A percentile compares a stretch with the other conserved stretches of the same genome.
phyloP scores from a whole-genome alignment of 2,888 invertebrate species.

The Eupelmus urozonus region DNA sequence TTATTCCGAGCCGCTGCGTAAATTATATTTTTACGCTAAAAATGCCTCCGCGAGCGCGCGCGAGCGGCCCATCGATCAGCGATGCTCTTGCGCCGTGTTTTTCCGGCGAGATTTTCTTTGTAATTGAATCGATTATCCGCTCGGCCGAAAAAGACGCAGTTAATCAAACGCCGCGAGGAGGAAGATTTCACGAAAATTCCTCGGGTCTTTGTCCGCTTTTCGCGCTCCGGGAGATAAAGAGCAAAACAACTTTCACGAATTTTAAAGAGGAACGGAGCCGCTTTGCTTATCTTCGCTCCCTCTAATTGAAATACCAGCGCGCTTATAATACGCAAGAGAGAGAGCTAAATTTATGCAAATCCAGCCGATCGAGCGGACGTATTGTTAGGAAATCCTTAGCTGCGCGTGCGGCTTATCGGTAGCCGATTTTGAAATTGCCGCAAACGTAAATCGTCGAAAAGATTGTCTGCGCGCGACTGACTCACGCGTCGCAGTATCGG shows the following conservation, averaged over 20 bases:
- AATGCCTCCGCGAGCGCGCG: neutral
- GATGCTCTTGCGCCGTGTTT: neutral
- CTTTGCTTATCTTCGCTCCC: too few species aligned
- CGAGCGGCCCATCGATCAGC: constrained; percentile 21
- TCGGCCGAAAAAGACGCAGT: neutral
- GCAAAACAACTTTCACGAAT: too few species aligned
- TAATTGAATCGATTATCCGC: constrained; percentile 44
- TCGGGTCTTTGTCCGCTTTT: too few species aligned
- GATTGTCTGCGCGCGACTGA: neutral
- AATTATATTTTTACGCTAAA: constrained; percentile 47
- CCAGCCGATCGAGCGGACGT: too few species aligned
- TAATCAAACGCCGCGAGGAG: neutral
- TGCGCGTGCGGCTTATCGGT: too few species aligned
- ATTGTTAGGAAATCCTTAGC: too few species aligned
- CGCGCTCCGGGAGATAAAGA: too few species aligned
- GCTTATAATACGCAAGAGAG: too few species aligned
- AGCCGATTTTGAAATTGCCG: neutral
- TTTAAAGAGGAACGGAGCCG: too few species aligned
- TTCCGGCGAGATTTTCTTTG: constrained; percentile 34
- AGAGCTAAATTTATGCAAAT: too few species aligned
- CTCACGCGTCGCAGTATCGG: neutral
- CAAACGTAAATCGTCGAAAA: neutral
- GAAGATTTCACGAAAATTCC: too few species aligned
- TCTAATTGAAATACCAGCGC: too few species aligned
- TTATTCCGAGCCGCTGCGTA: constrained; percentile 39